A percentile compares a stretch with the other conserved stretches of the same genome.
phyloP scores from a whole-genome alignment of 2,888 invertebrate genomes.

The Philereme transversata region DNA sequence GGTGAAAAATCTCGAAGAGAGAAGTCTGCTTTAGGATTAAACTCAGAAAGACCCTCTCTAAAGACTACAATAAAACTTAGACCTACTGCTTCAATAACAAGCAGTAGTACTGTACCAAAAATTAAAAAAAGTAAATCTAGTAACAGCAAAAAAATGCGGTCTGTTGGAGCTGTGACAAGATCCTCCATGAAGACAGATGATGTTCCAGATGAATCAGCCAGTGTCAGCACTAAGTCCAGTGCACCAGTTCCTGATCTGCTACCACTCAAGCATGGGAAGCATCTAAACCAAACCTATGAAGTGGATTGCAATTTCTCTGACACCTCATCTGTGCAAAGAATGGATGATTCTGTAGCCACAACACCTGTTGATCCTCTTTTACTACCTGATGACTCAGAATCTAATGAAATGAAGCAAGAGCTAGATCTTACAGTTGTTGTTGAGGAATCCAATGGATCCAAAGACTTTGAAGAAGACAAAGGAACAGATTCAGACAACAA shows the following conservation, averaged over 20 bases:
- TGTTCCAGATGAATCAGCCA: slow-evolving; percentile 54
- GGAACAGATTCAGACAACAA: slow-evolving; percentile 55
- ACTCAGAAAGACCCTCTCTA: slow-evolving; percentile 83
- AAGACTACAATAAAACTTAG: slow-evolving; percentile 88
- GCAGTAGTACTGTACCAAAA: slow-evolving; percentile 80
- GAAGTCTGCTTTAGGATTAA: slow-evolving; percentile 67
- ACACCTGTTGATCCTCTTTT: slow-evolving; percentile 77
- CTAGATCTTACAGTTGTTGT: slow-evolving; percentile 71
- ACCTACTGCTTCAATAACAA: slow-evolving; percentile 82
- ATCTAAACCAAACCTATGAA: slow-evolving; percentile 67
- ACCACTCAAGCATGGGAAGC: slow-evolving; percentile 70
- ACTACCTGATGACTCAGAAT: slow-evolving; percentile 65
- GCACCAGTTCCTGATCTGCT: slow-evolving; percentile 76
- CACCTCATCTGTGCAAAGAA: slow-evolving; percentile 65
- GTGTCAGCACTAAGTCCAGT: slow-evolving; percentile 57
- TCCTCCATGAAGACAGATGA: slow-evolving; percentile 83
- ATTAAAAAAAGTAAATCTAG: slow-evolving; percentile 79
- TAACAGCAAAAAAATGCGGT: slow-evolving; percentile 79
- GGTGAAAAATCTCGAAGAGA: slow-evolving; percentile 88
- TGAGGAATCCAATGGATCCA: slow-evolving; percentile 65
- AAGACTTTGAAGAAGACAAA: slow-evolving; percentile 67
- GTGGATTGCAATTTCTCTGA: slow-evolving; percentile 76
- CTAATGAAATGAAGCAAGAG: slow-evolving; percentile 69
- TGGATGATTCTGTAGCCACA: slow-evolving; percentile 71
- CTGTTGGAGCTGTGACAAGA: slow-evolving; percentile 87